Base-by-base conservation (phyloP, 2,888 invertebrate species). In the Clepsis dumicolana region DNA sequence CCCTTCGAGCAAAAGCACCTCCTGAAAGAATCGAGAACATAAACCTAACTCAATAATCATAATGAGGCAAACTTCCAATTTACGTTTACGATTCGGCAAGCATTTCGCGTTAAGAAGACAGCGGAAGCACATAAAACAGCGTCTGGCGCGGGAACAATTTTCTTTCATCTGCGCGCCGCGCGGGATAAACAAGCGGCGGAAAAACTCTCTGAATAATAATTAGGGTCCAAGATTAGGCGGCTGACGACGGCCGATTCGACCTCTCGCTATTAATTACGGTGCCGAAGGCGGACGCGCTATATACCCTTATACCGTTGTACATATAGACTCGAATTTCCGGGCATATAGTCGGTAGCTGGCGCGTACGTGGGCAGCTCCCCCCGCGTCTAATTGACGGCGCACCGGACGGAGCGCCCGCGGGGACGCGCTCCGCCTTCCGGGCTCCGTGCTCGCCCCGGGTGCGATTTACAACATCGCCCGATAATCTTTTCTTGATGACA, bases 401-500 rank as follows among this genome's bases (percentile, higher is more conserved):
- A 84, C 90, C 82, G 81, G 82, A 82, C 83, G 86, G 86, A 89
- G 77, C 88, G 87, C 88, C 90, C 89, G 88, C 87, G 86, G 90
- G 89, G 88, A 85, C 85, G 80, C 78, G 76, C 84, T 74, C 84
- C 86, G 86, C 85, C 87, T 86, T 89, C 89, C 90, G 88, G 85
- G 71, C 82, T 77, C 75, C 77, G 73, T 73, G 80, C 79, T 83
- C 73, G 85, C 72, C 81, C 80, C 84, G 77, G 74, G 79, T 78
- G 80, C 84, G 87, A 89, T 89, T 91, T 89, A 91, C 93, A 89
- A 88, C 93, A 86, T 84, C 84, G 80, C 73, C 87, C 86, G 90
- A 91, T 91, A 91, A 92, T 92, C 91, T 92, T 90, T 91, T 90
- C 90, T 89, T 89, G 90, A 91, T 90, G 90, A 89, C 89, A 79